These are phyloP conservation scores for Carassius carassius DNA, from an alignment of 2,113 vertebrate genomes.

Conservation along the genomic window DNA sequence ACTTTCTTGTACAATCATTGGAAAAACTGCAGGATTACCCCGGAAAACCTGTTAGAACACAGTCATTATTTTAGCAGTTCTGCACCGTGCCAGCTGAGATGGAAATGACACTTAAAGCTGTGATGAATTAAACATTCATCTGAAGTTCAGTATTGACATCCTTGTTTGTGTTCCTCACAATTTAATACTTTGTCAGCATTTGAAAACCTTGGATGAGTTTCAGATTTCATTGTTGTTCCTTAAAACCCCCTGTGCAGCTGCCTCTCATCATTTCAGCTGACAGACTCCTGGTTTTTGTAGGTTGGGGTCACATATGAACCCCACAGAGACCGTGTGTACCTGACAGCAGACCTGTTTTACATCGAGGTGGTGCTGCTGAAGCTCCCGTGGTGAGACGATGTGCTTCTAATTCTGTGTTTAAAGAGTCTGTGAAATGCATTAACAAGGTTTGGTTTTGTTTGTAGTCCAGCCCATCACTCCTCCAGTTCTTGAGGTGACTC, in stretches of 20 bases:
- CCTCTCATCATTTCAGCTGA: no score
- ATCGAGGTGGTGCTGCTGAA: conserved; percentile 81
- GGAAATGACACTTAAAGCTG: neutral
- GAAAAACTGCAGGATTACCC: neutral
- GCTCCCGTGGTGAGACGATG: conserved; percentile 73
- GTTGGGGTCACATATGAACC: conserved; percentile 64
- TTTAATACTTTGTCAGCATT: neutral
- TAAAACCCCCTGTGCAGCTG: conserved; percentile 20
- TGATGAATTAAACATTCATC: neutral
- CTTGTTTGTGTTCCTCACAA: neutral
- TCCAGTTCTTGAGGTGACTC: conserved; percentile 79
- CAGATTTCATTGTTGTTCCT: neutral
- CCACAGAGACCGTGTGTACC: conserved; percentile 77
- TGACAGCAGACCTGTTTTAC: conserved; percentile 84
- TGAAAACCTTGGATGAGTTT: neutral
- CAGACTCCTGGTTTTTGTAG: no score
- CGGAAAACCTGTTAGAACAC: neutral
- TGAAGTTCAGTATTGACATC: neutral
- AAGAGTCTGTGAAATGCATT: neutral
- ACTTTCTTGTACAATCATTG: neutral
- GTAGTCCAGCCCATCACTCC: conserved; percentile 76
- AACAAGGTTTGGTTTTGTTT: conserved; percentile 12
- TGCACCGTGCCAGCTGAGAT: neutral
- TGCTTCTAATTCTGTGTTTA: neutral
- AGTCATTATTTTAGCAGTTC: neutral